Base-by-base conservation (phyloP, 1,140 invertebrate genomes). In the Drosophila ficusphila region DNA sequence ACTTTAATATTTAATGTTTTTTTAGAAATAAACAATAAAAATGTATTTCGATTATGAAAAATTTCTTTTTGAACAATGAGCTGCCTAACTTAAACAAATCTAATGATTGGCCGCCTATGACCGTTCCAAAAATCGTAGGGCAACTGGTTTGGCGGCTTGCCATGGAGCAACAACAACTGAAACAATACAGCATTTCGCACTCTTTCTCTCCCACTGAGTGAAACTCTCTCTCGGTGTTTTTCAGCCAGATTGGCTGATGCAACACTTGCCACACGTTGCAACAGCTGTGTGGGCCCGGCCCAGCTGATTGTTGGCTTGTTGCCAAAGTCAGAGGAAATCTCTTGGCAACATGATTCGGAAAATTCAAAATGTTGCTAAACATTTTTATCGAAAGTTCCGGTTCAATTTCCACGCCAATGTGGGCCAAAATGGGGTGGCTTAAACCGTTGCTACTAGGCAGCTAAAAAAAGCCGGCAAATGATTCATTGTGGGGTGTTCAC, bases 211-310 rank as follows among this genome's bases (percentile, higher is more conserved):
- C 11, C 7, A 33, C 4, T 2, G 9, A 41, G 31, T 8, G 11
- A 33, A 74, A 64, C 58, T 72, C 34, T 46, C 12, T 25, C 41
- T 42, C 11, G 51, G 49, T 29, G 36, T 64, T n/a, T n/a, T n/a
- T n/a, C n/a, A n/a, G n/a, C n/a, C 38, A 31, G 60, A 70, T 65
- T 88, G 83, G 82, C 76, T 86, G 82, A 86, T 86, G 82, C 82
- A 86, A 86, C 70, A 89, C 54, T 49, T 77, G 44, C 47, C 41
- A 54, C 34, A 31, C 23, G 74, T 86, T 86, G 53, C 83, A 82
- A 49, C 81, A 85, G 81, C 61, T 74, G 73, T 21, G 47, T 67
- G 7, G 23, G 21, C 14, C 41, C 23, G 39, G 52, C 44, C 42
- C 79, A 79, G 75, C 71, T 79, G 64, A 76, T 57, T 12, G 47